A percentile compares a stretch with the other conserved stretches of the same genome.
phyloP scores from a whole-genome alignment of 2,888 invertebrate species.

The Phorcus lineatus region DNA sequence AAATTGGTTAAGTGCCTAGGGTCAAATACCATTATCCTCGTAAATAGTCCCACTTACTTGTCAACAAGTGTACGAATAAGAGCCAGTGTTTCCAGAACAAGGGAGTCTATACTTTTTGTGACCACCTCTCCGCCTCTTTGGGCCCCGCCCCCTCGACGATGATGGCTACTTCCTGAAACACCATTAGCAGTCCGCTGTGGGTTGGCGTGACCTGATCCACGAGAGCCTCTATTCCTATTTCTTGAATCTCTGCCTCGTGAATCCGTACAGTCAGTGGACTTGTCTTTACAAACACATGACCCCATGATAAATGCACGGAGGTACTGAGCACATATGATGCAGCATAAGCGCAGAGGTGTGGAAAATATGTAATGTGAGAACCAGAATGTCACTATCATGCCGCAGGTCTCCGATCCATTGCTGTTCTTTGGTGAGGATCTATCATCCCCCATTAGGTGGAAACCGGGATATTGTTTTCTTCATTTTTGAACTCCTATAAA shows the following conservation, averaged over 20 bases:
- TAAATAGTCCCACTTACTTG: slow-evolving; percentile 80
- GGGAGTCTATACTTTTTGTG: slow-evolving; percentile 78
- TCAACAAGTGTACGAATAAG: slow-evolving; percentile 89
- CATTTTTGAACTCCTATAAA: neutral
- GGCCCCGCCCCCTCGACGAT: slow-evolving; percentile 30
- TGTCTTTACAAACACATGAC: slow-evolving; percentile 85
- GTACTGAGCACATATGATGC: slow-evolving; percentile 4
- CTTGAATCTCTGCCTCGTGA: slow-evolving; percentile 50
- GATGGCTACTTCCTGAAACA: slow-evolving; percentile 3
- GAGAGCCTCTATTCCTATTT: slow-evolving; percentile 21
- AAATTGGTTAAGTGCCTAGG: too few species aligned
- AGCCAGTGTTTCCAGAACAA: slow-evolving; percentile 87
- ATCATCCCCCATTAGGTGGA: neutral
- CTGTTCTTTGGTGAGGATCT: neutral
- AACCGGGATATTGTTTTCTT: neutral
- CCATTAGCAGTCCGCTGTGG: slow-evolving; percentile 29
- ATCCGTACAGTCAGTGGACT: slow-evolving; percentile 48
- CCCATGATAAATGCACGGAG: slow-evolving; percentile 79
- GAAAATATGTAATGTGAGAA: slow-evolving; percentile 16
- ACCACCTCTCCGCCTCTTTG: slow-evolving; percentile 37
- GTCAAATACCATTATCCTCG: too few species aligned
- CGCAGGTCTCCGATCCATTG: slow-evolving; percentile 3
- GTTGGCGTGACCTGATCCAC: slow-evolving; percentile 31
- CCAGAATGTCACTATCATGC: slow-evolving; percentile 46
- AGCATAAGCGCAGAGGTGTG: neutral